Conservation (phyloP, 1,140 invertebrate genomes). For the Colletes gigas region DNA sequence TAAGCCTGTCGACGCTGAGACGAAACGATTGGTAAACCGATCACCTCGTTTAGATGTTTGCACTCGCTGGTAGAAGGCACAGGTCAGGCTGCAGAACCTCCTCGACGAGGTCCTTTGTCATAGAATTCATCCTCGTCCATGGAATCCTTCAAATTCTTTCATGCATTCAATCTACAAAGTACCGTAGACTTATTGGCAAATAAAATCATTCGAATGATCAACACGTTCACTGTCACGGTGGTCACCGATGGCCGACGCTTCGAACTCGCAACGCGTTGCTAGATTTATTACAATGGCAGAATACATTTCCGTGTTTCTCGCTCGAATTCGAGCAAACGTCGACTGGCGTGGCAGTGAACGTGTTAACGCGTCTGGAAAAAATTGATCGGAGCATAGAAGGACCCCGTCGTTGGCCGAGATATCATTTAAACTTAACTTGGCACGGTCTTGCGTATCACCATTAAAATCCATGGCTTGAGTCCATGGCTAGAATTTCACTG, state of each 20-base stretch:
- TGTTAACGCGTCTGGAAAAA: too few relatives aligned
- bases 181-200: neutral
- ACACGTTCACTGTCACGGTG: too few relatives aligned
- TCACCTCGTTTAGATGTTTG: constrained; percentile 64
- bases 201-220: too few relatives aligned
- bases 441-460: constrained; percentile 72
- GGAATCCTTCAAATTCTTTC: neutral
- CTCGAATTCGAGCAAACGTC: too few relatives aligned
- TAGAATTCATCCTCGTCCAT: neutral
- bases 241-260: too few relatives aligned
- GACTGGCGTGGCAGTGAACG: too few relatives aligned
- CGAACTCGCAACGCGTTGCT: too few relatives aligned
- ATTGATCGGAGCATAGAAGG: constrained; percentile 45
- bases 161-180: neutral
- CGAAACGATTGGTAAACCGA: constrained; percentile 47
- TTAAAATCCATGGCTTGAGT: constrained; percentile 79
- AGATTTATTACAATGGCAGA: too few relatives aligned
- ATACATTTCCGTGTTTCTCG: too few relatives aligned
- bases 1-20: constrained; percentile 61
- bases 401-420: constrained; percentile 58
- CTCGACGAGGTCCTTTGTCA: constrained; percentile 62
- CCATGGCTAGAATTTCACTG: constrained; percentile 75
- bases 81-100: constrained; percentile 58
- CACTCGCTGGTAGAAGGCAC: constrained; percentile 74
- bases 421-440: constrained; percentile 63